Conservation (phyloP, 2,797 vertebrate genomes). For the Sebastes iracundus region DNA sequence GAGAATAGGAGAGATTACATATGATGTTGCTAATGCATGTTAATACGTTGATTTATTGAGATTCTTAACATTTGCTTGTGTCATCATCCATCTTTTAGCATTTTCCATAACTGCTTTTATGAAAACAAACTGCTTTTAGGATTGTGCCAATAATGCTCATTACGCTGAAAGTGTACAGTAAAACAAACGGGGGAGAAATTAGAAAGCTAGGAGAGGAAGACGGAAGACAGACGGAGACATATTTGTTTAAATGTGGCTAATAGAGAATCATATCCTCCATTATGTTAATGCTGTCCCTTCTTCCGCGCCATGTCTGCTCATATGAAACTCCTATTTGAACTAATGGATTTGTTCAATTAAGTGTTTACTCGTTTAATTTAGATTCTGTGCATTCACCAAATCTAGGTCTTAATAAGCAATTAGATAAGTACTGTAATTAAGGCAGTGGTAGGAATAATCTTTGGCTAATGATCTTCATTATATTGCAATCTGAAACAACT, state of each 20-base stretch:
- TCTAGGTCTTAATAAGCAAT: conserved; percentile 75
- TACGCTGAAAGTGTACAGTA: conserved; percentile 18
- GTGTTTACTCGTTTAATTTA: conserved; percentile 75
- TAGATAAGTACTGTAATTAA: conserved; percentile 77
- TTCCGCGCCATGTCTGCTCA: conserved; percentile 45
- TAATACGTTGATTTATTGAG: conserved; percentile 55
- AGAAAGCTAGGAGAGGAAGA: conserved; percentile 1
- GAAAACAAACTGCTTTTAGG: conserved; percentile 59
- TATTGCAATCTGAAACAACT: conserved; percentile 67
- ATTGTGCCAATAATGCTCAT: conserved; percentile 35
- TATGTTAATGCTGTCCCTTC: conserved; percentile 60
- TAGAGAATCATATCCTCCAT: conserved; percentile 64
- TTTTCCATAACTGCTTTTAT: conserved; percentile 48
- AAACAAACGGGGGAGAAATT: conserved; percentile 27
- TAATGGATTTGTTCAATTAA: conserved; percentile 80
- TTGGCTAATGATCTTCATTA: conserved; percentile 77
- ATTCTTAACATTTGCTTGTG: conserved; percentile 22
- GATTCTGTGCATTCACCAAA: conserved; percentile 67
- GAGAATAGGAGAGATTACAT: conserved; percentile 11
- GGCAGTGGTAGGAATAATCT: conserved; percentile 71
- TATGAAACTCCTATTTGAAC: conserved; percentile 66
- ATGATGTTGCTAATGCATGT: conserved; percentile 28
- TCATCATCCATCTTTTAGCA: conserved; percentile 32
- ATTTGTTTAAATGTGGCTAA: conserved; percentile 56
- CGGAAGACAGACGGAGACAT: neutral